Evolutionary conservation across 2,888 invertebrate genomes (phyloP).

Genomic region (Coremacera marginata): DNA sequence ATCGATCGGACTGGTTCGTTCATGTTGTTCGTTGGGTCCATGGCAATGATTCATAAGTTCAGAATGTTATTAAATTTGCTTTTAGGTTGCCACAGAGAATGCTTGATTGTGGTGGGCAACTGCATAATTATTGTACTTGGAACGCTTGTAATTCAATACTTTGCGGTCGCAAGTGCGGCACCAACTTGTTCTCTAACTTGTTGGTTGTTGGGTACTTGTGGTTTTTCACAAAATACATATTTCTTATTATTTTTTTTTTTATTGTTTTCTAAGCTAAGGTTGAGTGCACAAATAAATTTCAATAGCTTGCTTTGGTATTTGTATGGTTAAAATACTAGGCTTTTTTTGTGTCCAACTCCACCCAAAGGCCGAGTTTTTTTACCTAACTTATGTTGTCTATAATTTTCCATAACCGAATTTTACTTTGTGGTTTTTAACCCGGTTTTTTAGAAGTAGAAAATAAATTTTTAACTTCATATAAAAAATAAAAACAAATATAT

Average conservation of each 20-base stretch:
- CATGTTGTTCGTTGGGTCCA: neutral
- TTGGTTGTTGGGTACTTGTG: slow-evolving; percentile 3
- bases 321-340: neutral
- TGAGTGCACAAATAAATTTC: slow-evolving; percentile 34
- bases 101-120: slow-evolving; percentile 22
- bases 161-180: slow-evolving; percentile 23
- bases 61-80: neutral
- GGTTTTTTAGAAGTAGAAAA: no score
- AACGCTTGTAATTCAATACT: slow-evolving; percentile 25
- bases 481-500: no score
- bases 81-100: neutral
- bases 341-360: no score
- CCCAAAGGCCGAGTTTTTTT: no score
- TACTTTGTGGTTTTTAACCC: no score
- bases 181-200: neutral
- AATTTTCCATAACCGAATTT: no score
- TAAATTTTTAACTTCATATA: no score
- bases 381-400: no score
- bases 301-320: slow-evolving; percentile 1
- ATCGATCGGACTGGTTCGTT: neutral
- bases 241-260: neutral
- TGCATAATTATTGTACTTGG: slow-evolving; percentile 37
- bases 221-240: neutral
- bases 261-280: neutral
- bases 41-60: slow-evolving; percentile 25